These are phyloP conservation scores for Sphenodon punctatus DNA, from an alignment of 2,797 vertebrate genomes.

Conservation along the genomic window DNA sequence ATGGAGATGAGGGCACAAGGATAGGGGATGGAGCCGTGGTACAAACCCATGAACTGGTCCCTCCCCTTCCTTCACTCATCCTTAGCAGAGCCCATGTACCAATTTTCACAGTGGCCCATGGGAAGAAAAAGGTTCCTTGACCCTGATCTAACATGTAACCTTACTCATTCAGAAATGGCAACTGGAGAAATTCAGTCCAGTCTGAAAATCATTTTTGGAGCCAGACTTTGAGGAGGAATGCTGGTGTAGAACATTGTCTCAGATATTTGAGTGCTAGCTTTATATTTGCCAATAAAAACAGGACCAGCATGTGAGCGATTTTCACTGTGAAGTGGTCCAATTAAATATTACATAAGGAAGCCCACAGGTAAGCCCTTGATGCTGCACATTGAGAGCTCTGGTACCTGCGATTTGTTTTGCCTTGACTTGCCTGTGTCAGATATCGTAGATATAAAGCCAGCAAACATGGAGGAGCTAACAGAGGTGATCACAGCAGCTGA, in stretches of 20 bases:
- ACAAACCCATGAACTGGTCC: too few relatives aligned
- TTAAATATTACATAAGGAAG: not conserved
- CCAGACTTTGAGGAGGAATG: not conserved
- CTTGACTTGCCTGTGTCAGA: conserved; percentile 85
- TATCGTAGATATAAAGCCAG: conserved; percentile 97
- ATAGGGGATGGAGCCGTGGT: too few relatives aligned
- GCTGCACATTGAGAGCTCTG: rapidly evolving
- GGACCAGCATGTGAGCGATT: too few relatives aligned
- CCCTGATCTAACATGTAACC: not conserved
- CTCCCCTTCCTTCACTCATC: too few relatives aligned
- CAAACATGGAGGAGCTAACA: conserved; percentile 98
- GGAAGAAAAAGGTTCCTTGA: too few relatives aligned
- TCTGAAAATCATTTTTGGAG: not conserved
- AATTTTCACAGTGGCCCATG: too few relatives aligned
- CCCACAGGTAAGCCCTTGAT: not conserved
- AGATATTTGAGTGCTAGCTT: not conserved
- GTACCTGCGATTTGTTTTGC: not conserved
- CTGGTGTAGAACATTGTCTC: not conserved
- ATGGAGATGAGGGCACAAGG: too few relatives aligned
- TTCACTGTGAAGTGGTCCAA: not conserved
- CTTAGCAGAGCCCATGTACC: too few relatives aligned
- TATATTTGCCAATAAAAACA: not conserved
- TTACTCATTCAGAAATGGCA: not conserved
- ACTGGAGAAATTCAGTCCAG: not conserved
- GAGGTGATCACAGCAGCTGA: conserved; percentile 97